Conservation (phyloP, 2,797 vertebrate genomes). For the Spinus pinus region DNA sequence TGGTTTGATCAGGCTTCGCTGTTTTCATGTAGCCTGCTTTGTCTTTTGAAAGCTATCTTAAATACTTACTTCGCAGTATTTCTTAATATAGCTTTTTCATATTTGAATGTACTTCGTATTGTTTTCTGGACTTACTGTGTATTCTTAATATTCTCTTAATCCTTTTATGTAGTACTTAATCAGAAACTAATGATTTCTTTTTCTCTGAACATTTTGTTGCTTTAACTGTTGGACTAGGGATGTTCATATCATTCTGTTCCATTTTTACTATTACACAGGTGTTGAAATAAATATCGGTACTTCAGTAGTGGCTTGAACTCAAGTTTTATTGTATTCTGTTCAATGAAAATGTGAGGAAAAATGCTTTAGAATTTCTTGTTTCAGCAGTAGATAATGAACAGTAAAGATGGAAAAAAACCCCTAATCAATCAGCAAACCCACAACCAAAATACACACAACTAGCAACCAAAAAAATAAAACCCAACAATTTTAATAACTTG, state of each 20-base stretch:
- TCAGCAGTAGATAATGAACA: neutral
- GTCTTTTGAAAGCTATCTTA: neutral
- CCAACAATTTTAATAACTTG: neutral
- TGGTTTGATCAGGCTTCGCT: neutral
- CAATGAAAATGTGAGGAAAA: neutral
- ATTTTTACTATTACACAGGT: neutral
- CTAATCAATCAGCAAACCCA: rapidly evolving
- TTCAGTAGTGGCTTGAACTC: neutral
- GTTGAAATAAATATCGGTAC: neutral
- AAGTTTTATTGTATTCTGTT: neutral
- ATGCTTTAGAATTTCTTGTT: neutral
- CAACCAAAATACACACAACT: neutral
- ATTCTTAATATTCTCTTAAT: neutral
- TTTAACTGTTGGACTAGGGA: neutral
- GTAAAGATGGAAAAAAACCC: neutral
- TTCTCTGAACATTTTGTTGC: neutral
- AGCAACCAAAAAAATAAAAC: rapidly evolving
- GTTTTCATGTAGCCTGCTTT: neutral
- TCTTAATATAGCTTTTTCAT: neutral
- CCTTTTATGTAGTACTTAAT: neutral
- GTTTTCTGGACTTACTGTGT: neutral
- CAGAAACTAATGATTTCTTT: neutral
- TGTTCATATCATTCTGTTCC: neutral
- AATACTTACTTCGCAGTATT: neutral
- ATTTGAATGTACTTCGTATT: neutral